Conservation (phyloP, 1,140 invertebrate species). For the Brachionus asplanchnoidis region DNA sequence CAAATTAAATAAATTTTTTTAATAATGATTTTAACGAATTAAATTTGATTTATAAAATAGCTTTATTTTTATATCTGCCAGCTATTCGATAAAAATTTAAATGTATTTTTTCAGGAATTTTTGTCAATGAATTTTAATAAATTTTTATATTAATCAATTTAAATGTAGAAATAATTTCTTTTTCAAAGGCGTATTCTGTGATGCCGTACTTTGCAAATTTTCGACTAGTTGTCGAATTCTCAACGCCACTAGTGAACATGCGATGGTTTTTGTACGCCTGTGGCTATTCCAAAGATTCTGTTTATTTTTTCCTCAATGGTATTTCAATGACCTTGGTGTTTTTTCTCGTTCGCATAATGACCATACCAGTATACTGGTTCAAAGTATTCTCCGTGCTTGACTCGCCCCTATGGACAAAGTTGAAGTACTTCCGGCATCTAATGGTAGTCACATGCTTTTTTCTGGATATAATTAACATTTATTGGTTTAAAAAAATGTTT, state of each 20-base stretch:
- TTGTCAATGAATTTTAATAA: not conserved
- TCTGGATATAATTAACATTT: constrained; percentile 51
- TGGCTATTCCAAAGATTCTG: constrained; percentile 47
- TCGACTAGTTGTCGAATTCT: constrained; percentile 53
- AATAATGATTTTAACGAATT: too few relatives aligned
- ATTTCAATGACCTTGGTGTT: constrained; percentile 51
- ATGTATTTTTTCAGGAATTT: too few relatives aligned
- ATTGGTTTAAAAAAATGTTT: constrained; percentile 53
- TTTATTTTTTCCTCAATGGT: constrained; percentile 49
- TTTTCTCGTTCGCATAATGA: constrained; percentile 49
- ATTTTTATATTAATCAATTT: not conserved
- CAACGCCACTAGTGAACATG: constrained; percentile 54
- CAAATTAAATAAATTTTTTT: too few relatives aligned
- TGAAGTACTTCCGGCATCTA: constrained; percentile 49
- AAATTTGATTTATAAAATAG: too few relatives aligned
- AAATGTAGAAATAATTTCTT: not conserved
- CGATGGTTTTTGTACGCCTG: constrained; percentile 51
- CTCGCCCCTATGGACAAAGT: constrained; percentile 46
- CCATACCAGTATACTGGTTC: constrained; percentile 51
- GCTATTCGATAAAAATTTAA: too few relatives aligned
- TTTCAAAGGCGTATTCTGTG: constrained; percentile 49
- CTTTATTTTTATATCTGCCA: too few relatives aligned
- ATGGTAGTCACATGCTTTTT: constrained; percentile 49
- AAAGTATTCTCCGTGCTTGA: constrained; percentile 50
- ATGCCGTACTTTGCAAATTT: constrained; percentile 54